Conservation (phyloP, 2,113 vertebrate species). For the Rynchops niger region DNA sequence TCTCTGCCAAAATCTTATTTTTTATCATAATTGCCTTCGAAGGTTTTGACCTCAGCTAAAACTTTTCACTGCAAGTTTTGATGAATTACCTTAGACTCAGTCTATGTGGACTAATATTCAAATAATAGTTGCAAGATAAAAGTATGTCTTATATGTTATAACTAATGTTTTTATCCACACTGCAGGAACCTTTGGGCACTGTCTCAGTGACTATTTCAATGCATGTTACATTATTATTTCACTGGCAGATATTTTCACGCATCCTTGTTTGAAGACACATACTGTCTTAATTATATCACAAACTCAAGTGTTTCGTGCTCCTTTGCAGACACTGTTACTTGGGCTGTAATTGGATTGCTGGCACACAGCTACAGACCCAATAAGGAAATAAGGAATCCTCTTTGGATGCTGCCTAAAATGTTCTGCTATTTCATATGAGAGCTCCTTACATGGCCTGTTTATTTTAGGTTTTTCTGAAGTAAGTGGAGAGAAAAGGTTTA, state of each 20-base stretch:
- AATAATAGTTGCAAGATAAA: not conserved
- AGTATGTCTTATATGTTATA: not conserved
- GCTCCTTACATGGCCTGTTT: not conserved
- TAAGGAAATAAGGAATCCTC: not conserved
- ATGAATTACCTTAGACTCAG: not conserved
- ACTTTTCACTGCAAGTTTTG: not conserved
- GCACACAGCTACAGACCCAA: not conserved
- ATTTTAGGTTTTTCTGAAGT: not conserved
- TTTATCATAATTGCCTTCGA: not conserved
- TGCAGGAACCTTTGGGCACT: not conserved
- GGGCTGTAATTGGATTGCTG: not conserved
- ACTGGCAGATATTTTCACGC: not conserved
- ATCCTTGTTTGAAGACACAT: not conserved
- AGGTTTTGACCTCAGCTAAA: not conserved
- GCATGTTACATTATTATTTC: not conserved
- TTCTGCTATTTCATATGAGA: not conserved
- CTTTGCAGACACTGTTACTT: not conserved
- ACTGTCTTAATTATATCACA: not conserved
- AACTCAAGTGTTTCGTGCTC: not conserved
- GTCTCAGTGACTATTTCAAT: not conserved
- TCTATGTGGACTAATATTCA: not conserved
- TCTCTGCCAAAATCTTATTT: not conserved
- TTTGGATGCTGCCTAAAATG: not conserved
- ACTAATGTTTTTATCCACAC: not conserved
- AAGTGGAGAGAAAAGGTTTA: not conserved